A percentile compares a stretch with the other conserved stretches of the same genome.
phyloP scores from a whole-genome alignment of 2,888 invertebrate genomes.

The Galerucella calmariensis region DNA sequence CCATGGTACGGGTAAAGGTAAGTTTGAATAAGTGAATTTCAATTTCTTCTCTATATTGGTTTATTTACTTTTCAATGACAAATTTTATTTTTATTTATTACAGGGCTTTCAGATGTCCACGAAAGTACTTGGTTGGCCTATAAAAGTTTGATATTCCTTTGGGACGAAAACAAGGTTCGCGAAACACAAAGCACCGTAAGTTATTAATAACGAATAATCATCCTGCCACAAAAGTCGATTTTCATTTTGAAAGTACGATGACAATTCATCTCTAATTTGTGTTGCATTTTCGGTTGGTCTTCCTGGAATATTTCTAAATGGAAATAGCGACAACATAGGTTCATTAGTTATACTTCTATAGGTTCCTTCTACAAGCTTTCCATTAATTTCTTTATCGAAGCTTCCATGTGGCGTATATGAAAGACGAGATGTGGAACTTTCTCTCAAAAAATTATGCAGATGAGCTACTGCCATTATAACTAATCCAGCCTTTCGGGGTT shows the following conservation, averaged over 20 bases:
- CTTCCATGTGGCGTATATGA: slow-evolving; percentile 44
- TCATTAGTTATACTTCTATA: slow-evolving; percentile 45
- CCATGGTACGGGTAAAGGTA: neutral
- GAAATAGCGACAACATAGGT: slow-evolving; percentile 39
- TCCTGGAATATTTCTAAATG: slow-evolving; percentile 10
- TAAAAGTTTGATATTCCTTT: slow-evolving; percentile 29
- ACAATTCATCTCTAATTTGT: slow-evolving; percentile 48
- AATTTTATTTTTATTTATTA: neutral
- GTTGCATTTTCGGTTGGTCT: too few relatives aligned
- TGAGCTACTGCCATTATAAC: slow-evolving; percentile 45
- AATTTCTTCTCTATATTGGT: neutral
- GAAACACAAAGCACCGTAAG: slow-evolving; percentile 27
- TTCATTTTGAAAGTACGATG: slow-evolving; percentile 45
- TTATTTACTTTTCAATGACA: neutral
- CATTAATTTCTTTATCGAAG: slow-evolving; percentile 44
- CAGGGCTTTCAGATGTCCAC: slow-evolving; percentile 22
- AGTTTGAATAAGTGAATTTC: neutral
- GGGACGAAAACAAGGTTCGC: slow-evolving; percentile 23
- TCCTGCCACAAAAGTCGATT: slow-evolving; percentile 48
- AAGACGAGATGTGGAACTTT: slow-evolving; percentile 31
- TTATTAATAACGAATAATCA: slow-evolving; percentile 26
- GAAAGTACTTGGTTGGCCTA: slow-evolving; percentile 31
- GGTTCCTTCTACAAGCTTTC: slow-evolving; percentile 23
- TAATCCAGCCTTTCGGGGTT: slow-evolving; percentile 34
- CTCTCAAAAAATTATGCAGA: slow-evolving; percentile 51